Evolutionary conservation across 2,113 vertebrate genomes (phyloP).

Genomic region (Zingel zingel): DNA sequence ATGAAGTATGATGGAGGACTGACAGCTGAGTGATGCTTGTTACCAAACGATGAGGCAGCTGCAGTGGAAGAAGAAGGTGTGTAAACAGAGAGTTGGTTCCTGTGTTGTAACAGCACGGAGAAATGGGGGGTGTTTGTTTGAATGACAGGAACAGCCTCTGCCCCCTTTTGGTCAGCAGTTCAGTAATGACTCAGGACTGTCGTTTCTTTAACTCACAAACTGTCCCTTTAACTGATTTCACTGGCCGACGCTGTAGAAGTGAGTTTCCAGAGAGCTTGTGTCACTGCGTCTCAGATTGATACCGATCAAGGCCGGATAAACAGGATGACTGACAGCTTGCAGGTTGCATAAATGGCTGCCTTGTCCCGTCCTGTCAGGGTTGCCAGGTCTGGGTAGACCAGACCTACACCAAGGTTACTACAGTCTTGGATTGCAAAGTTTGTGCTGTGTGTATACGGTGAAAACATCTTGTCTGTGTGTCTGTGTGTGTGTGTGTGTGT

Average conservation of each 20-base stretch:
- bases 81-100: constrained; percentile 12
- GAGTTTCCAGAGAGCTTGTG: no score
- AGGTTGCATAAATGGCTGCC: constrained; percentile 72
- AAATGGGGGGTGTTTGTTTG: constrained; percentile 31
- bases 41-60: background rate
- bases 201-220: no score
- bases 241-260: no score
- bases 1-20: background rate
- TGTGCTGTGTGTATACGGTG: no score
- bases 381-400: no score
- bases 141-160: constrained; percentile 79
- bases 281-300: background rate
- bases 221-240: no score
- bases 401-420: no score
- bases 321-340: constrained; percentile 75
- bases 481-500: no score
- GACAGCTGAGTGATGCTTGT: constrained; percentile 32
- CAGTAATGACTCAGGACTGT: constrained; percentile 36
- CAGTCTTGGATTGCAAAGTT: no score
- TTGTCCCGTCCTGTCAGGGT: no score
- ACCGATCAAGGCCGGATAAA: background rate
- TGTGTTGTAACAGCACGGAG: background rate
- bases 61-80: background rate
- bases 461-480: no score
- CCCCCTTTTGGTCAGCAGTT: constrained; percentile 71